Evolutionary conservation across 2,888 invertebrate species (phyloP).

Genomic region (Euplexia lucipara): DNA sequence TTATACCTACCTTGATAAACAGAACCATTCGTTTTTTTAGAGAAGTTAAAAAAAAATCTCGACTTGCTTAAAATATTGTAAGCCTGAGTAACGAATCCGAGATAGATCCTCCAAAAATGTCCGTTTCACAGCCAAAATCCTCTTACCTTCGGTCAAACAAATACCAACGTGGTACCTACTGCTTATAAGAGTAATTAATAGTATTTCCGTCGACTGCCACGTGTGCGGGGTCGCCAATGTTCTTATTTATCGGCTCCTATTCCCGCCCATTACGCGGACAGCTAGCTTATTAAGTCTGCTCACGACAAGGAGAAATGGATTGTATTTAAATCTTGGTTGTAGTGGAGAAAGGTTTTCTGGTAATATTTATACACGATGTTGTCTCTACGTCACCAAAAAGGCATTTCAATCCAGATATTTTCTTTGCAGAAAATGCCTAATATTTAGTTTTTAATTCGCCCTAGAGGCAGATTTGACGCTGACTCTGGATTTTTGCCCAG

Average conservation of each 20-base stretch:
- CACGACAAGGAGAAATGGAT: slow-evolving; percentile 74
- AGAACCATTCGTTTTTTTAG: too few relatives aligned
- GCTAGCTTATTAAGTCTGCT: slow-evolving; percentile 77
- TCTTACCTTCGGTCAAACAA: slow-evolving; percentile 66
- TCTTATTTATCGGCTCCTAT: slow-evolving; percentile 86
- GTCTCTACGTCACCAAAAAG: too few relatives aligned
- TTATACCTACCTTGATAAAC: too few relatives aligned
- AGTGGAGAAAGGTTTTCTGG: slow-evolving; percentile 2
- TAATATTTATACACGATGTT: neutral
- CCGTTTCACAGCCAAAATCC: neutral
- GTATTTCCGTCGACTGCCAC: slow-evolving; percentile 72
- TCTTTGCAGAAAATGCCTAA: too few relatives aligned
- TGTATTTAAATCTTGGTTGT: slow-evolving; percentile 67
- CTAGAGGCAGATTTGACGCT: too few relatives aligned
- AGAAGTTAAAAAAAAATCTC: too few relatives aligned
- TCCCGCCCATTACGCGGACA: slow-evolving; percentile 79
- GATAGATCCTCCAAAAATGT: neutral
- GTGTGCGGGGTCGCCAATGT: slow-evolving; percentile 80
- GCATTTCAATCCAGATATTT: too few relatives aligned
- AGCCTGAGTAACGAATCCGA: too few relatives aligned
- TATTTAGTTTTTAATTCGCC: too few relatives aligned
- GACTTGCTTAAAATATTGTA: neutral
- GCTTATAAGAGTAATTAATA: slow-evolving; percentile 79
- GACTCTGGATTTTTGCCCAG: too few relatives aligned
- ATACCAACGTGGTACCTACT: slow-evolving; percentile 54